Evolutionary conservation across 2,113 vertebrate genomes (phyloP).

Genomic region (Gambusia affinis): DNA sequence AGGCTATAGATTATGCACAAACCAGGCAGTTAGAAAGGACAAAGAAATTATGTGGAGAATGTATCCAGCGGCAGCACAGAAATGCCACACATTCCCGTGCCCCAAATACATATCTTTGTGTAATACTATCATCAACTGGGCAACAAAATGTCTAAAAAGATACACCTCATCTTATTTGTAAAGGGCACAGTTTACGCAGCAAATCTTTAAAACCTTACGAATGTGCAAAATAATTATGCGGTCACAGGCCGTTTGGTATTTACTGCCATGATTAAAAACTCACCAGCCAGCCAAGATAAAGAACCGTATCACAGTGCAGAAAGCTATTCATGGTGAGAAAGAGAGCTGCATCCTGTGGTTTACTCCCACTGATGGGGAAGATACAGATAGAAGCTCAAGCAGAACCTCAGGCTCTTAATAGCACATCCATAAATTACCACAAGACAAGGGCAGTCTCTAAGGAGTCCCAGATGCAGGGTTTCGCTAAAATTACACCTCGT

Average conservation of each 20-base stretch:
- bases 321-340: slow-evolving; percentile 42
- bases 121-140: slow-evolving; percentile 14
- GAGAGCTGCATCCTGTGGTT: slow-evolving; percentile 46
- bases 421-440: slow-evolving; percentile 70
- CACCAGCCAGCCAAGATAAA: slow-evolving; percentile 15
- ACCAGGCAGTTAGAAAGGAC: slow-evolving; percentile 29
- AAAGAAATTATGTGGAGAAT: slow-evolving; percentile 25
- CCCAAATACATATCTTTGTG: slow-evolving; percentile 43
- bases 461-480: slow-evolving; percentile 57
- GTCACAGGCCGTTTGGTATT: slow-evolving; percentile 6
- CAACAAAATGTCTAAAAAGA: neutral
- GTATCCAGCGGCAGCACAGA: slow-evolving; percentile 25
- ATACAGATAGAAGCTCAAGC: slow-evolving; percentile 56
- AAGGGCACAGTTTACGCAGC: slow-evolving; percentile 13
- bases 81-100: slow-evolving; percentile 23
- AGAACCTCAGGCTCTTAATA: slow-evolving; percentile 61
- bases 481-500: slow-evolving; percentile 73
- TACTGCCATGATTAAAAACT: slow-evolving; percentile 20
- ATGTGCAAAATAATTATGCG: neutral
- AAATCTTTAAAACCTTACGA: slow-evolving; percentile 23
- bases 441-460: slow-evolving; percentile 68
- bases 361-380: slow-evolving; percentile 29
- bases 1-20: slow-evolving; percentile 41
- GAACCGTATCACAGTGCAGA: slow-evolving; percentile 10
- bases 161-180: slow-evolving; percentile 14